Percentiles rank a stretch among this genome's conserved stretches.
These are phyloP conservation scores for Alviniconcha strummeri DNA, from an alignment of 2,888 invertebrate genomes.

Conservation along the genomic window DNA sequence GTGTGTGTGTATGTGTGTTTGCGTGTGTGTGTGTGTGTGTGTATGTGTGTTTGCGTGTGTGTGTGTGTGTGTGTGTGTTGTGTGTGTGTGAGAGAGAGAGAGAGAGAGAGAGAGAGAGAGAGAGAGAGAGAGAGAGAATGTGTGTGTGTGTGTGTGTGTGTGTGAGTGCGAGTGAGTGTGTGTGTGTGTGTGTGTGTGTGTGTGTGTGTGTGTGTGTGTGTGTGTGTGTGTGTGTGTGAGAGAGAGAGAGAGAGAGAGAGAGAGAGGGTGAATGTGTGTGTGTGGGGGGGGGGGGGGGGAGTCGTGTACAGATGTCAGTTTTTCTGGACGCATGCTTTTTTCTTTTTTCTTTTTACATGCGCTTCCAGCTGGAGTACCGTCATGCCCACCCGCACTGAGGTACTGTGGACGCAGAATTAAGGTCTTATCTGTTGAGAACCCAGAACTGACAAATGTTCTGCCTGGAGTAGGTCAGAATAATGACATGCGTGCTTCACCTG, in stretches of 20 bases:
- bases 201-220: background rate
- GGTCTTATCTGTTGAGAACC: too few relatives aligned
- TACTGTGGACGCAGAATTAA: too few relatives aligned
- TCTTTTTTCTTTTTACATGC: too few relatives aligned
- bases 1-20: slow-evolving; percentile 2
- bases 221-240: background rate
- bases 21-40: slow-evolving; percentile 6
- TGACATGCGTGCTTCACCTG: too few relatives aligned
- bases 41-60: background rate
- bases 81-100: slow-evolving; percentile 6
- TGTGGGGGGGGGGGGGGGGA: background rate
- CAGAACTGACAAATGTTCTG: too few relatives aligned
- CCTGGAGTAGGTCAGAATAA: too few relatives aligned
- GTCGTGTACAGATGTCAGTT: too few relatives aligned
- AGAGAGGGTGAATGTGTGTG: background rate
- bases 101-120: slow-evolving; percentile 11
- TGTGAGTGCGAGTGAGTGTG: background rate
- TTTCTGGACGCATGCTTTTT: too few relatives aligned
- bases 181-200: slow-evolving; percentile 6
- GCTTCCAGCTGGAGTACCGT: too few relatives aligned
- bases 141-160: background rate
- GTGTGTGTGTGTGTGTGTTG: slow-evolving; percentile 6
- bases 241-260: background rate
- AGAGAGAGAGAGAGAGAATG: slow-evolving; percentile 10
- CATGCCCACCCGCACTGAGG: too few relatives aligned